Conservation (phyloP, 2,888 invertebrate species). For the Tinea semifulvella region DNA sequence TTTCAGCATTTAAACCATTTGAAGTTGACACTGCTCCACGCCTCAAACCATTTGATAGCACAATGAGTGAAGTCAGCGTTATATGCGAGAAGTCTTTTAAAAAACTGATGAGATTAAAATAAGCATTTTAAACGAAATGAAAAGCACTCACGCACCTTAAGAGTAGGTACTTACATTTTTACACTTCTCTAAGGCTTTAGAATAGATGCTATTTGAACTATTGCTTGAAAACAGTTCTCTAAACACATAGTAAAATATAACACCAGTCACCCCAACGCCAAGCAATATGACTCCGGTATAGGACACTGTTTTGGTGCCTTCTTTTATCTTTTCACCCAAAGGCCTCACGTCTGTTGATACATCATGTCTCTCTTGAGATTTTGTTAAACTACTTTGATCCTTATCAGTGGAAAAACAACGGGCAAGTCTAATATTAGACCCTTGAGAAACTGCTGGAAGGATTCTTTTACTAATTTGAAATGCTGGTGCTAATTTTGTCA, state of each 20-base stretch:
- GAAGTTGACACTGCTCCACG: no score
- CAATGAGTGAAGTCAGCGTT: no score
- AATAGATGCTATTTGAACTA: conserved; percentile 87
- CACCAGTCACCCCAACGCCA: conserved; percentile 82
- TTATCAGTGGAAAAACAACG: conserved; percentile 39
- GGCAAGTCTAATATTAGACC: conserved; percentile 28
- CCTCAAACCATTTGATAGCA: no score
- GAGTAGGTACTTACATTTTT: conserved; percentile 68
- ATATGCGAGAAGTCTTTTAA: no score
- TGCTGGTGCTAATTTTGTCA: conserved; percentile 46
- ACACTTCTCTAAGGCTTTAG: conserved; percentile 79
- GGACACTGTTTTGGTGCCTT: conserved; percentile 88
- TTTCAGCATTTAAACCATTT: no score
- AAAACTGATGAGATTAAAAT: no score
- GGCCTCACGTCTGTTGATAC: conserved; percentile 70
- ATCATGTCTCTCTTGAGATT: conserved; percentile 43
- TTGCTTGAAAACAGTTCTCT: conserved; percentile 88
- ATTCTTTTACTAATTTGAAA: conserved; percentile 28
- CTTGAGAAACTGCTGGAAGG: neutral
- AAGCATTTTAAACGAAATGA: no score
- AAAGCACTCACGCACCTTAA: no score
- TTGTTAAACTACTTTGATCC: conserved; percentile 37
- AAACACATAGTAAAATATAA: conserved; percentile 85
- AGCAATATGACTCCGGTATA: conserved; percentile 84
- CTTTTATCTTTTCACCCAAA: conserved; percentile 82